Evolutionary conservation across 2,888 invertebrate species (phyloP).

Genomic region (Trilocha varians): DNA sequence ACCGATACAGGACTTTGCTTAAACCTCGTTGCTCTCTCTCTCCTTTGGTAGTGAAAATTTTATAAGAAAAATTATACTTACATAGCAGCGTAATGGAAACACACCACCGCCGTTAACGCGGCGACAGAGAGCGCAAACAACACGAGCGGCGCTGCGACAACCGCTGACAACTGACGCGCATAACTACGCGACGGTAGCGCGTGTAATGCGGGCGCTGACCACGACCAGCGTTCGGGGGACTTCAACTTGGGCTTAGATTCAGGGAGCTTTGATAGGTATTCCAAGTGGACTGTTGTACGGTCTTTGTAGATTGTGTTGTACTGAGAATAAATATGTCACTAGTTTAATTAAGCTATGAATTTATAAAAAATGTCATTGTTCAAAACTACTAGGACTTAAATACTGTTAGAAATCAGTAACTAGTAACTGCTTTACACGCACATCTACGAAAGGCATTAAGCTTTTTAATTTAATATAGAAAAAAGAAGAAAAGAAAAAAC

Average conservation of each 20-base stretch:
- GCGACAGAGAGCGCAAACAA: constrained; percentile 78
- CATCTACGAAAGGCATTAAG: no score
- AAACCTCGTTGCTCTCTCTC: no score
- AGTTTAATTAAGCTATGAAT: no score
- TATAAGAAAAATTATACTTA: constrained; percentile 62
- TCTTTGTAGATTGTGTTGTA: constrained; percentile 57
- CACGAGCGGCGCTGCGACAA: constrained; percentile 79
- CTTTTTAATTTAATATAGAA: no score
- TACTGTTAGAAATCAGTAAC: no score
- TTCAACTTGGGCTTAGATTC: constrained; percentile 24
- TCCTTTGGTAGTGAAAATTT: no score
- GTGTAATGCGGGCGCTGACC: constrained; percentile 75
- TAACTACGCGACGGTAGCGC: constrained; percentile 80
- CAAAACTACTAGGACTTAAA: no score
- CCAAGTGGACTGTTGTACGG: constrained; percentile 41
- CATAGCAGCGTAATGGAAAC: constrained; percentile 84
- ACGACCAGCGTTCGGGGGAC: constrained; percentile 42
- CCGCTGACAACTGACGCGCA: constrained; percentile 77
- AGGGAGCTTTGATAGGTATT: constrained; percentile 43
- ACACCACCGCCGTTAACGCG: constrained; percentile 80
- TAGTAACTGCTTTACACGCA: no score
- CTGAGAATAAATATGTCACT: no score
- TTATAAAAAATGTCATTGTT: no score
- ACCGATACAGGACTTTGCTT: no score
- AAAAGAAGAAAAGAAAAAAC: no score